Evolutionary conservation across 1,140 invertebrate genomes (phyloP).

Genomic region (Drosophila oshimai): DNA sequence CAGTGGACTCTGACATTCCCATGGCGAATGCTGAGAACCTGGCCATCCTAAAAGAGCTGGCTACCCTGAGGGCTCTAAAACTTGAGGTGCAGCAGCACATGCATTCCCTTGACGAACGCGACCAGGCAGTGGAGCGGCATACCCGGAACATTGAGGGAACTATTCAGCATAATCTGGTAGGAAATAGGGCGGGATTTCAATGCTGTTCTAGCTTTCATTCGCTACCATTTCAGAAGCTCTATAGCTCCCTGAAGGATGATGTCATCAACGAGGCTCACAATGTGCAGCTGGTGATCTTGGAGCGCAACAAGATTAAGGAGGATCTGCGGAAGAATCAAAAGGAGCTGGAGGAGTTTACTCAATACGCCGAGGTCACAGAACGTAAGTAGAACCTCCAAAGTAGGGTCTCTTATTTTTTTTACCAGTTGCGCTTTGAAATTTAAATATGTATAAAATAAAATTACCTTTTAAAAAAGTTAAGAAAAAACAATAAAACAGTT

Average conservation of each 20-base stretch:
- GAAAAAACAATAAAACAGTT: too few relatives aligned
- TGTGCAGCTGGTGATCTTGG: conserved; percentile 82
- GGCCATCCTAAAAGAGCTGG: conserved; percentile 83
- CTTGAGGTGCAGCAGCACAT: conserved; percentile 54
- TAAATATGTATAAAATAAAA: too few relatives aligned
- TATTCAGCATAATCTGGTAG: conserved; percentile 83
- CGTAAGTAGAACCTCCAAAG: conserved; percentile 14
- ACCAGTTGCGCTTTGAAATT: too few relatives aligned
- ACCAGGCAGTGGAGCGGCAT: conserved; percentile 80
- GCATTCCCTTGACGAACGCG: conserved; percentile 53
- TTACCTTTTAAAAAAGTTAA: too few relatives aligned
- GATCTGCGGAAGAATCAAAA: conserved; percentile 71
- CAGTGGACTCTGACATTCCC: conserved; percentile 86
- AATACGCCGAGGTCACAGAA: conserved; percentile 49
- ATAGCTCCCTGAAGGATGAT: conserved; percentile 84
- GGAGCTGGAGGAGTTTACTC: conserved; percentile 56
- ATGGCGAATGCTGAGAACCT: conserved; percentile 88
- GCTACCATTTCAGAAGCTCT: conserved; percentile 79
- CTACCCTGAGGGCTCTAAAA: conserved; percentile 51
- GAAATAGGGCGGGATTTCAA: neutral
- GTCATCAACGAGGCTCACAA: conserved; percentile 85
- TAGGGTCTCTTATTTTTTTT: too few relatives aligned
- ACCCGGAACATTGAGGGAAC: conserved; percentile 82
- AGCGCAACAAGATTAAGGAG: conserved; percentile 82
- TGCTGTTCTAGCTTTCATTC: neutral